Evolutionary conservation across 2,113 vertebrate species (phyloP), one percentile per base, ranked within the genome.

Genomic region (Channa maculata): DNA sequence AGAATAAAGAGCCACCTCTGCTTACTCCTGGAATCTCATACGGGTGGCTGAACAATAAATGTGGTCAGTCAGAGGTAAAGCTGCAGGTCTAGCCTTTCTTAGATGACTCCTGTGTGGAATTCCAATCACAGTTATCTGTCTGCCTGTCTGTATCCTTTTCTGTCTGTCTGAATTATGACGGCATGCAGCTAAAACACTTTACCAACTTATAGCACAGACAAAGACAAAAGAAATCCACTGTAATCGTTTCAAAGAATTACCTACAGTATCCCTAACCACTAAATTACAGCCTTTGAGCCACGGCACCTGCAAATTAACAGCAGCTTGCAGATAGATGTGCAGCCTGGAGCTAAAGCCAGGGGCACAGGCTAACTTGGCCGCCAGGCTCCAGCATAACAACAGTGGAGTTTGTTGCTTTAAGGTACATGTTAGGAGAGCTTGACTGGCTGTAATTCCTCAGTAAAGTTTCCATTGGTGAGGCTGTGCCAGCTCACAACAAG

Each of bases 11-110:
- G 86, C 76, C 74, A 80, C 81, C 75, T 82, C 83, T 82, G 71
- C 87, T 84, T 75, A 75, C 88, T 87, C 81, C 85, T 88, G 91
- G 86, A 89, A 90, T 91, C 84, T 88, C 79, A 68, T 77, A n/a
- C 8, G 77, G 79, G 62, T 85, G 79, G 85, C 75, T 75, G 87
- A 88, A 91, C 86, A 88, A 88, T 78, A 85, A 77, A 84, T 78
- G 79, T 11, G 75, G 75, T 86, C 81, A 69, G 79, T 79, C 73
- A 75, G 60, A 74, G 64, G 75, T 55, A 67, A 82, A 80, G 49
- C 43, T 73, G 66, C 65, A 70, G 70, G 71, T 80, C 69, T 80
- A 68, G 69, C 12, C 52, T 81, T 77, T 73, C 65, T 79, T 70
- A 85, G 59, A 82, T 38, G 33, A 68, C 62, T 84, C 79, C 77